phyloP scores from a whole-genome alignment of 2,797 vertebrate genomes.

The Spinus pinus region DNA sequence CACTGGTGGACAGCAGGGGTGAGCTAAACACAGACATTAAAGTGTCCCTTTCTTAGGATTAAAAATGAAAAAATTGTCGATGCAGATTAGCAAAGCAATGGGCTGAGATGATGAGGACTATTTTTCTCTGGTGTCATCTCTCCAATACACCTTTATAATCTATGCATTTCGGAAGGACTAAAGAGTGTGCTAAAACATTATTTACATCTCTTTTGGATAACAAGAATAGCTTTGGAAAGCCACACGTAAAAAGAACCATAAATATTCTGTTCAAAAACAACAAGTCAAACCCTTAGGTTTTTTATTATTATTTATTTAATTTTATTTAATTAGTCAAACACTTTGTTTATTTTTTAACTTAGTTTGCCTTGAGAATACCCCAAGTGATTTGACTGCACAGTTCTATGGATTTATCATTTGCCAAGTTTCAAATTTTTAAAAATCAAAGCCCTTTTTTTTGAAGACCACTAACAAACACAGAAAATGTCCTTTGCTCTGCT shows the following conservation, averaged over 20 bases:
- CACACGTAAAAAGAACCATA: background rate
- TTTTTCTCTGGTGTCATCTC: background rate
- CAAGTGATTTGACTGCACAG: background rate
- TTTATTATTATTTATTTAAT: background rate
- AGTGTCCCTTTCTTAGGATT: background rate
- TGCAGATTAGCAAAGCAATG: background rate
- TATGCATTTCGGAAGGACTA: background rate
- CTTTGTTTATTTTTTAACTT: slow-evolving; percentile 7
- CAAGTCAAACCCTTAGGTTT: background rate
- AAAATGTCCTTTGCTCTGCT: background rate
- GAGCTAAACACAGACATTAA: background rate
- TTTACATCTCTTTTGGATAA: background rate
- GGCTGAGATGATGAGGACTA: background rate
- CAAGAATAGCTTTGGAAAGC: background rate
- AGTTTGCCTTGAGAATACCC: background rate
- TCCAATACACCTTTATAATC: background rate
- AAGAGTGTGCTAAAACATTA: background rate
- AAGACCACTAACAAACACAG: background rate
- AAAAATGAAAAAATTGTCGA: background rate
- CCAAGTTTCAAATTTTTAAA: background rate
- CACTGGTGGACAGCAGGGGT: background rate
- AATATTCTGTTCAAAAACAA: background rate
- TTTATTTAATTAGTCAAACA: background rate
- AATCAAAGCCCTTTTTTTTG: background rate
- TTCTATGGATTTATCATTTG: slow-evolving; percentile 13